These are phyloP conservation scores for Mastigias papua DNA, from an alignment of 30 jellyfish, hydroid and myxozoan species.

Conservation along the genomic window DNA sequence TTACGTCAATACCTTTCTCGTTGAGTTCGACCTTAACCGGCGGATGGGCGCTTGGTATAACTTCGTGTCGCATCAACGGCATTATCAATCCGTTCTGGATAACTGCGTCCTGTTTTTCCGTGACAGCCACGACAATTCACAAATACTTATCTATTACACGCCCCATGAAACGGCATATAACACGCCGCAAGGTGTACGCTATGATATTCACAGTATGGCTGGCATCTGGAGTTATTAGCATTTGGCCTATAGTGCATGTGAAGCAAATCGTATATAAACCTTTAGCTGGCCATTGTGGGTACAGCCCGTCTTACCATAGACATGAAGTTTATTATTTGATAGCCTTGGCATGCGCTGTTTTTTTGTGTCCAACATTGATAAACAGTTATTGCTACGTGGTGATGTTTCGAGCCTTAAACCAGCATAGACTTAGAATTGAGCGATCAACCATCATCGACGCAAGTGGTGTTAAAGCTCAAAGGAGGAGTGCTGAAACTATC, in stretches of 20 bases:
- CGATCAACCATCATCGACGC: constrained; percentile 52
- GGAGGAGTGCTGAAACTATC: constrained; percentile 67
- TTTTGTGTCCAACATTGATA: constrained; percentile 71
- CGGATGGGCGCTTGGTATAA: constrained; percentile 69
- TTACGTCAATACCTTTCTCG: constrained; percentile 73
- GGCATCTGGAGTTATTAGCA: constrained; percentile 47
- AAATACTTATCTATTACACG: constrained; percentile 53
- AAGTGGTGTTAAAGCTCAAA: constrained; percentile 57
- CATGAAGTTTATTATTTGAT: constrained; percentile 32
- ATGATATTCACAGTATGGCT: constrained; percentile 45
- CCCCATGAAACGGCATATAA: constrained; percentile 67
- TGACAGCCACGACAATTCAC: constrained; percentile 74
- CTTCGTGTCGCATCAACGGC: constrained; percentile 71
- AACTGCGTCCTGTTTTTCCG: constrained; percentile 69
- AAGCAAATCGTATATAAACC: constrained; percentile 62
- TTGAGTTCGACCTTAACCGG: constrained; percentile 63
- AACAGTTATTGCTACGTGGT: constrained; percentile 36
- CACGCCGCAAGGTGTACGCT: constrained; percentile 27
- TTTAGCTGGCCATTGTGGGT: constrained; percentile 77
- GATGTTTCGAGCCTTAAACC: constrained; percentile 61
- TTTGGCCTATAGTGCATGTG: constrained; percentile 58
- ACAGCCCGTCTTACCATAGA: constrained; percentile 11
- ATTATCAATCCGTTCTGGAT: constrained; percentile 76
- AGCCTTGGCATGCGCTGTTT: constrained; percentile 48
- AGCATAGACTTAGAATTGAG: constrained; percentile 62